Conservation (phyloP, 2,113 vertebrate species). For the Daboia siamensis region DNA sequence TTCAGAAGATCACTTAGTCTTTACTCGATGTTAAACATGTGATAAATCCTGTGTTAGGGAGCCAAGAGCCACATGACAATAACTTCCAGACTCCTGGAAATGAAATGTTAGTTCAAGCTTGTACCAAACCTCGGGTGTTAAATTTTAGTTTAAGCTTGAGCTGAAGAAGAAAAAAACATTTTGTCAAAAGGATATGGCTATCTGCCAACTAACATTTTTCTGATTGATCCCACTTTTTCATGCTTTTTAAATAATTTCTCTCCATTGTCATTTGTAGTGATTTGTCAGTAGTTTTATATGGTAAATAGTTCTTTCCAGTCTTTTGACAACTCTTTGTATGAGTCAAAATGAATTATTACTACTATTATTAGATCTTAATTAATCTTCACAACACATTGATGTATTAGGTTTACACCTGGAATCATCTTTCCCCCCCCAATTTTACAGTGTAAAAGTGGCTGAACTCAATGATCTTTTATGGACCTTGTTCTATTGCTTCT, state of each 20-base stretch:
- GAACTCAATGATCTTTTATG: not conserved
- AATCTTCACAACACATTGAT: not conserved
- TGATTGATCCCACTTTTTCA: slow-evolving; percentile 50
- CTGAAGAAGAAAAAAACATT: slow-evolving; percentile 28
- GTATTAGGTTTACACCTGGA: not conserved
- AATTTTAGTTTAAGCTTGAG: slow-evolving; percentile 40
- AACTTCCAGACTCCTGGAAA: slow-evolving; percentile 13
- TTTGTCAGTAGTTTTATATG: slow-evolving; percentile 38
- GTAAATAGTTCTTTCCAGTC: slow-evolving; percentile 49
- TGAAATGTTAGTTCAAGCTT: slow-evolving; percentile 11
- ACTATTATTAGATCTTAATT: not conserved
- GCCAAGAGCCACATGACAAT: not conserved
- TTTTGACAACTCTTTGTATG: slow-evolving; percentile 27
- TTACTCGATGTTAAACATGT: not conserved
- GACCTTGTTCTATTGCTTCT: not conserved
- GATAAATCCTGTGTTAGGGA: not conserved
- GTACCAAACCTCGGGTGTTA: not conserved
- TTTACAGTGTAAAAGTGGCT: not conserved
- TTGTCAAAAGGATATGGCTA: slow-evolving; percentile 40
- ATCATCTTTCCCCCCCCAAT: not conserved
- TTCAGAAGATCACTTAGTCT: not conserved
- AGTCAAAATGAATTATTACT: not conserved
- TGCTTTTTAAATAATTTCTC: slow-evolving; percentile 42
- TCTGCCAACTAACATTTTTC: slow-evolving; percentile 49
- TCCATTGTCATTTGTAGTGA: slow-evolving; percentile 37